phyloP scores from a whole-genome alignment of 2,888 invertebrate species.

The Neoaliturus tenellus region DNA sequence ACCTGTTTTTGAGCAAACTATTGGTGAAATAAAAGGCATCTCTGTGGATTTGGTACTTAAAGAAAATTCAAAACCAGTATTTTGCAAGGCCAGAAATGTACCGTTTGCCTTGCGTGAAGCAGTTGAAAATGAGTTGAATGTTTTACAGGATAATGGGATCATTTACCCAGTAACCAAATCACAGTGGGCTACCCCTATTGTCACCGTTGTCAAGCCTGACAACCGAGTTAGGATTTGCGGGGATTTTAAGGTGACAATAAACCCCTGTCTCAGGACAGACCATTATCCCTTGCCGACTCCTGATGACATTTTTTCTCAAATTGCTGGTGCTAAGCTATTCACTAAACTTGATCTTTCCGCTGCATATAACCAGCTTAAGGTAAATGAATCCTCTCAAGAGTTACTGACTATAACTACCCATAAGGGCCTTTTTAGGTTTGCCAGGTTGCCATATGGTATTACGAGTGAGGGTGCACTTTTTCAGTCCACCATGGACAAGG shows the following conservation, averaged over 20 bases:
- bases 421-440: not conserved
- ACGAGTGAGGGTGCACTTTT: not conserved
- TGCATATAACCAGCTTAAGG: not conserved
- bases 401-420: not conserved
- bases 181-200: not conserved
- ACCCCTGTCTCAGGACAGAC: not conserved
- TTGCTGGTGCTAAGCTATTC: not conserved
- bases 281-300: not conserved
- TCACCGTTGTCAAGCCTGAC: not conserved
- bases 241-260: conserved; percentile 15
- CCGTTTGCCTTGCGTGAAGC: not conserved
- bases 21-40: no score
- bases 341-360: not conserved
- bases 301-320: not conserved
- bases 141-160: not conserved
- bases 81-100: conserved; percentile 6
- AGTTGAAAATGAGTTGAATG: not conserved
- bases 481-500: not conserved
- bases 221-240: no score
- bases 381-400: not conserved
- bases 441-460: not conserved
- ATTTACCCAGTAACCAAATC: not conserved
- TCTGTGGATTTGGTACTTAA: no score
- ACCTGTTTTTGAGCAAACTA: not conserved
- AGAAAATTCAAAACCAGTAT: not conserved